These are phyloP conservation scores for Eulemur rufifrons DNA, from an alignment of 2,113 vertebrate genomes.

Conservation along the genomic window DNA sequence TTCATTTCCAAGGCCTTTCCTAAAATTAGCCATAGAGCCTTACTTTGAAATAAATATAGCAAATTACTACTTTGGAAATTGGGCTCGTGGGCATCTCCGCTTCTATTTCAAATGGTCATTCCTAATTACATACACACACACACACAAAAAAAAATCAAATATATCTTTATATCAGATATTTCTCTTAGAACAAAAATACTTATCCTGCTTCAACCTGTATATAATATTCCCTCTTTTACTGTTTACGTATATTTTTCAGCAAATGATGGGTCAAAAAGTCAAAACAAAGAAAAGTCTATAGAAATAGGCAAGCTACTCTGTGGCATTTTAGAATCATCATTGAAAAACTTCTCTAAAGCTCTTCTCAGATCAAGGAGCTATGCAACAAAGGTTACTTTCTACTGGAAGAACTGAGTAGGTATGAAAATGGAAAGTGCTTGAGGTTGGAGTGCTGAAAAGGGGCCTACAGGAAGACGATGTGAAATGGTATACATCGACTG, in stretches of 20 bases:
- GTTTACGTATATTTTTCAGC: constrained; percentile 44
- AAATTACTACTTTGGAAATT: constrained; percentile 69
- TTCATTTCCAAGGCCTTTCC: constrained; percentile 53
- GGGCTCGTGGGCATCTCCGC: constrained; percentile 27
- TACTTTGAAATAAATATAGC: constrained; percentile 57
- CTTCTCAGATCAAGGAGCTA: not conserved
- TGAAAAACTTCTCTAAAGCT: not conserved
- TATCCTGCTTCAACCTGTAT: constrained; percentile 16
- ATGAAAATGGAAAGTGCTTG: not conserved
- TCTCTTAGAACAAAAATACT: constrained; percentile 58
- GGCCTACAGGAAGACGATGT: not conserved
- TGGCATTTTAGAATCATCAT: not conserved
- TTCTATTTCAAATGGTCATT: constrained; percentile 68
- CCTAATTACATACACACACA: constrained; percentile 51
- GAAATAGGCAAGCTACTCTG: not conserved
- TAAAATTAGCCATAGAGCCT: constrained; percentile 23
- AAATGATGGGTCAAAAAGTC: not conserved
- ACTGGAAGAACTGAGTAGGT: not conserved
- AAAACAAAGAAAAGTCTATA: constrained; percentile 38
- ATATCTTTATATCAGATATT: constrained; percentile 52
- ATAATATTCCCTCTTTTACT: constrained; percentile 15
- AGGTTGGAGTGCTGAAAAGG: not conserved
- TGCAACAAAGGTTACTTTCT: not conserved
- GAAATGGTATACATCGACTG: not conserved
- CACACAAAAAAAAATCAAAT: constrained; percentile 34